These are phyloP conservation scores for Delia radicum DNA, from an alignment of 1,140 invertebrate genomes.

Conservation along the genomic window DNA sequence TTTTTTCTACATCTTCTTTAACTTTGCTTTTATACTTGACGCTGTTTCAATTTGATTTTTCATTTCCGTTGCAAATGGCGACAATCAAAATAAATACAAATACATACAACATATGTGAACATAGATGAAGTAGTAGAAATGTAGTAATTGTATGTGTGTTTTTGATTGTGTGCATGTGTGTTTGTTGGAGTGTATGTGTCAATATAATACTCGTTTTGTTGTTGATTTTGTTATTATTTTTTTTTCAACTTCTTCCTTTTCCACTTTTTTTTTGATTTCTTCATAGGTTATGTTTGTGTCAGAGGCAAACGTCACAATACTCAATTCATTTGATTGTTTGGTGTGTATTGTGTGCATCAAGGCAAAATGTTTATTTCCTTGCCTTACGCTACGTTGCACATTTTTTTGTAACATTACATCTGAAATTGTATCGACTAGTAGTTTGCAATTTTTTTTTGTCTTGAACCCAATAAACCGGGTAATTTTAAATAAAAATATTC, in stretches of 20 bases:
- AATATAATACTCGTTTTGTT: background rate
- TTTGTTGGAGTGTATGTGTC: background rate
- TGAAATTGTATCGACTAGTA: background rate
- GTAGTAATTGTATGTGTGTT: background rate
- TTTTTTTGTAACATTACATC: background rate
- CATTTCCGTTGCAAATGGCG: background rate
- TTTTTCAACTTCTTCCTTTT: background rate
- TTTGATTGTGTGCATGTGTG: background rate
- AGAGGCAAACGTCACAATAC: background rate
- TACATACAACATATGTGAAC: background rate
- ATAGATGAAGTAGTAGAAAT: background rate
- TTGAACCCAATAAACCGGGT: background rate
- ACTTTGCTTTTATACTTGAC: background rate
- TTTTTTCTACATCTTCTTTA: background rate
- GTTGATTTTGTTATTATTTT: background rate
- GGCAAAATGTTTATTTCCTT: slow-evolving; percentile 1
- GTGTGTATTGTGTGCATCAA: background rate
- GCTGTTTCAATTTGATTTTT: slow-evolving; percentile 1
- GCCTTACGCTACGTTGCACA: background rate
- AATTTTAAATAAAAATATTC: too few species aligned
- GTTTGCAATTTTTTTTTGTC: background rate
- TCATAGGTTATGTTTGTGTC: background rate
- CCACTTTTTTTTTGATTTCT: background rate
- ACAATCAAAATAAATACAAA: slow-evolving; percentile 5
- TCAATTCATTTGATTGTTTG: slow-evolving; percentile 6